These are phyloP conservation scores for Periophthalmus modestus DNA, from an alignment of 2,113 vertebrate species.

Conservation along the genomic window DNA sequence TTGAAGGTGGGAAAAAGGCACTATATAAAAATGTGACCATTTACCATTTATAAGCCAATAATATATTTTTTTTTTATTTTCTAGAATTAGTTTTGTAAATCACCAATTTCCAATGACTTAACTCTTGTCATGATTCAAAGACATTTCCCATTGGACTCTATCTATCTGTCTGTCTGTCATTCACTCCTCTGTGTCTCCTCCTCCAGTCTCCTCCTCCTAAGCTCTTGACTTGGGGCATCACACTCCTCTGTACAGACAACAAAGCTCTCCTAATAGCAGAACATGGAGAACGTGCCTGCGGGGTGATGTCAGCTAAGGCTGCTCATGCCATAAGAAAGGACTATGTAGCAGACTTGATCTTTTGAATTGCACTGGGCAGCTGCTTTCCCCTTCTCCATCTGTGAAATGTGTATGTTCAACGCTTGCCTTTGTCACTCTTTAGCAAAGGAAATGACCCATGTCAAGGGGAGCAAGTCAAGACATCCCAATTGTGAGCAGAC, in stretches of 20 bases:
- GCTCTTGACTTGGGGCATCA: constrained; percentile 7
- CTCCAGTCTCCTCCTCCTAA: constrained; percentile 23
- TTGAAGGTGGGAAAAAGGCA: too few species aligned
- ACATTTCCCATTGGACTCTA: constrained; percentile 13
- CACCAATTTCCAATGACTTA: too few species aligned
- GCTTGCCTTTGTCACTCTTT: constrained; percentile 48
- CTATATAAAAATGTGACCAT: too few species aligned
- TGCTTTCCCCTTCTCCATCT: constrained; percentile 54
- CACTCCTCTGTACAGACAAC: constrained; percentile 17
- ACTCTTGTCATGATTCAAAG: constrained; percentile 1
- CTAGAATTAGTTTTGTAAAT: too few species aligned
- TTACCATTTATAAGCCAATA: too few species aligned
- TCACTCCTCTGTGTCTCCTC: background rate
- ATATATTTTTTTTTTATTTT: too few species aligned
- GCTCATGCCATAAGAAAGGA: constrained; percentile 37
- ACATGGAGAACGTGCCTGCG: constrained; percentile 33
- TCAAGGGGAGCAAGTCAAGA: constrained; percentile 31
- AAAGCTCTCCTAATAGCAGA: constrained; percentile 24
- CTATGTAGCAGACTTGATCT: constrained; percentile 13
- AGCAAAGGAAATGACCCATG: constrained; percentile 43
- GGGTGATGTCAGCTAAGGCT: constrained; percentile 51
- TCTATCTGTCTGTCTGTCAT: background rate
- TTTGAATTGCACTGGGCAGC: constrained; percentile 47
- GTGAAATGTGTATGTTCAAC: constrained; percentile 51
- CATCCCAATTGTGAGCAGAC: constrained; percentile 35